phyloP scores from a whole-genome alignment of 2,888 invertebrate genomes.

The Macaria notata region DNA sequence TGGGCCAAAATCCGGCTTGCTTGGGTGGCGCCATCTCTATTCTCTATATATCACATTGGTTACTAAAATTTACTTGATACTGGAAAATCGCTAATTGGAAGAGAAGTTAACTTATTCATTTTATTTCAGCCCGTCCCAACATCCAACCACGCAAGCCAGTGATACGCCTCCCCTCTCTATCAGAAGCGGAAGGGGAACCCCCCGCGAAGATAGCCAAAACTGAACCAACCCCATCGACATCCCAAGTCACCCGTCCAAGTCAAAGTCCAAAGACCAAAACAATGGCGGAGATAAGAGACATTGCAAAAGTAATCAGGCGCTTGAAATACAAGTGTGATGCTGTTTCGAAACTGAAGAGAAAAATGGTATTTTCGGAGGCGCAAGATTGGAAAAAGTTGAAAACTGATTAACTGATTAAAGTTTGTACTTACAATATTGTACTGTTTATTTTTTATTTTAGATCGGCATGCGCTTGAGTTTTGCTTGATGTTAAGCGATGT shows the following conservation, averaged over 20 bases:
- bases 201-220: conserved; percentile 44
- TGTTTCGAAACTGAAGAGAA: conserved; percentile 55
- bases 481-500: too few relatives aligned
- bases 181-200: conserved; percentile 52
- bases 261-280: conserved; percentile 36
- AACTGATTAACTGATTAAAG: conserved; percentile 39
- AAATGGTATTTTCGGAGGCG: conserved; percentile 34
- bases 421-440: background rate
- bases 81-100: too few relatives aligned
- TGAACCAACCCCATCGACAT: conserved; percentile 40
- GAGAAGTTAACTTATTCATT: background rate
- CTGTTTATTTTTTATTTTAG: background rate
- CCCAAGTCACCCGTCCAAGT: too few relatives aligned
- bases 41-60: too few relatives aligned
- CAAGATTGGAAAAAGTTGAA: conserved; percentile 55
- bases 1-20: too few relatives aligned
- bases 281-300: conserved; percentile 55
- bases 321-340: conserved; percentile 47
- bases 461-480: too few relatives aligned
- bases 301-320: conserved; percentile 60
- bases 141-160: conserved; percentile 68
- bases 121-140: conserved; percentile 60
- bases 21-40: too few relatives aligned
- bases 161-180: conserved; percentile 65
- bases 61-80: too few relatives aligned